Percentiles rank a stretch among this genome's conserved stretches.
Conservation (phyloP, 2,888 invertebrate genomes). For the Graphium colonna region DNA sequence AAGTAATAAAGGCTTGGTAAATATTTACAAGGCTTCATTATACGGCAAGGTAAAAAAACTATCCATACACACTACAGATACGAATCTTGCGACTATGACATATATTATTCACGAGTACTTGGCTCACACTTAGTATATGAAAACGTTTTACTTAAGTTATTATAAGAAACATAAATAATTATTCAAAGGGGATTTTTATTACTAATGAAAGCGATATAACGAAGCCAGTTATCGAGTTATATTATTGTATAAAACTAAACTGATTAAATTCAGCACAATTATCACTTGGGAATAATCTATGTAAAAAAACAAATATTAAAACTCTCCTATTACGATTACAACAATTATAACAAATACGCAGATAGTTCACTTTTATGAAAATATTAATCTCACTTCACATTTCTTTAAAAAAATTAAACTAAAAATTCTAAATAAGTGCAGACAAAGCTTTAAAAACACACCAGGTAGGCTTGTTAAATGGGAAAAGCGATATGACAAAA, state of each 20-base stretch:
- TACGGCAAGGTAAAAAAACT: slow-evolving; percentile 76
- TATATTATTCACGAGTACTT: slow-evolving; percentile 54
- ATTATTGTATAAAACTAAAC: slow-evolving; percentile 49
- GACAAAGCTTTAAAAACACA: slow-evolving; percentile 51
- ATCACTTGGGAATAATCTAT: slow-evolving; percentile 50
- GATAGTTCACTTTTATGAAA: slow-evolving; percentile 61
- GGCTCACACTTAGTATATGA: slow-evolving; percentile 44
- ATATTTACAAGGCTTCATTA: slow-evolving; percentile 78
- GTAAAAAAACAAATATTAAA: slow-evolving; percentile 71
- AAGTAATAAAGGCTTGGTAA: slow-evolving; percentile 74
- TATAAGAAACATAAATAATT: slow-evolving; percentile 13
- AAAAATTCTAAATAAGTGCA: slow-evolving; percentile 44
- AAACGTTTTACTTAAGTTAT: slow-evolving; percentile 8
- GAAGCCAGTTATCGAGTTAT: slow-evolving; percentile 46
- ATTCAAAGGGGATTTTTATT: slow-evolving; percentile 33
- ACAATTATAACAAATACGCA: slow-evolving; percentile 73
- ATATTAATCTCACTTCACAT: slow-evolving; percentile 77
- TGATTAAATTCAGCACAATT: slow-evolving; percentile 48
- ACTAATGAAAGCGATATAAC: slow-evolving; percentile 38
- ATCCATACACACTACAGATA: slow-evolving; percentile 62
- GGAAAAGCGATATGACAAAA: slow-evolving; percentile 22
- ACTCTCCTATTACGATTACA: slow-evolving; percentile 77
- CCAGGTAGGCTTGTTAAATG: slow-evolving; percentile 47
- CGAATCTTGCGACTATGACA: slow-evolving; percentile 64
- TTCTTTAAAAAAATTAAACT: slow-evolving; percentile 61